Percentiles rank a stretch among this genome's conserved stretches.
These are phyloP conservation scores for Leptopilina myrica DNA, from an alignment of 2,888 invertebrate species.

Conservation along the genomic window DNA sequence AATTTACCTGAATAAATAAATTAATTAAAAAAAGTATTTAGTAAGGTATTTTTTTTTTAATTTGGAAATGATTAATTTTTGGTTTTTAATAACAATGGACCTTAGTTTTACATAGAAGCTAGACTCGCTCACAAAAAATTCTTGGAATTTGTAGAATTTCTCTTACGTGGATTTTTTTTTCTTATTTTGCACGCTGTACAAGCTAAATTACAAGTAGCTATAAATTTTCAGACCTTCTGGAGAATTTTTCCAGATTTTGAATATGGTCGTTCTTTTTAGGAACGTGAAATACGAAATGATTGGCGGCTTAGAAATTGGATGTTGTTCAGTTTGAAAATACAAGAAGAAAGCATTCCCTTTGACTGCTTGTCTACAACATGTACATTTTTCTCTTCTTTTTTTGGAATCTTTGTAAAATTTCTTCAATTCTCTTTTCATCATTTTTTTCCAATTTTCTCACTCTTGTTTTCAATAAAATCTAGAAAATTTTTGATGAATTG, in stretches of 20 bases:
- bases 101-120: constrained; percentile 5
- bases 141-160: not conserved
- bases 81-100: not conserved
- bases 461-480: not conserved
- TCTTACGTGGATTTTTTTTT: not conserved
- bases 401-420: constrained; percentile 8
- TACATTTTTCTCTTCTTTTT: not conserved
- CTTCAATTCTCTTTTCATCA: constrained; percentile 5
- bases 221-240: constrained; percentile 3
- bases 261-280: not conserved
- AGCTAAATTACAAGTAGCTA: not conserved
- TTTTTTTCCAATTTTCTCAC: not conserved
- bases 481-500: not conserved
- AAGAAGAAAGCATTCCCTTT: constrained; percentile 7
- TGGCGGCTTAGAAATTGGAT: constrained; percentile 37
- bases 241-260: not conserved
- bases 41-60: too few relatives aligned
- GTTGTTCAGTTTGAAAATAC: constrained; percentile 20
- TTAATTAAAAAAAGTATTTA: too few relatives aligned
- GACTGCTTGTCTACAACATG: constrained; percentile 5
- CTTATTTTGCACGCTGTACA: not conserved
- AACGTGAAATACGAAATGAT: constrained; percentile 16
- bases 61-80: not conserved
- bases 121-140: constrained; percentile 15
- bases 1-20: too few relatives aligned